Evolutionary conservation across 1,140 invertebrate species (phyloP), one percentile per base, ranked within the genome.

Genomic region (Drosophila ambigua): DNA sequence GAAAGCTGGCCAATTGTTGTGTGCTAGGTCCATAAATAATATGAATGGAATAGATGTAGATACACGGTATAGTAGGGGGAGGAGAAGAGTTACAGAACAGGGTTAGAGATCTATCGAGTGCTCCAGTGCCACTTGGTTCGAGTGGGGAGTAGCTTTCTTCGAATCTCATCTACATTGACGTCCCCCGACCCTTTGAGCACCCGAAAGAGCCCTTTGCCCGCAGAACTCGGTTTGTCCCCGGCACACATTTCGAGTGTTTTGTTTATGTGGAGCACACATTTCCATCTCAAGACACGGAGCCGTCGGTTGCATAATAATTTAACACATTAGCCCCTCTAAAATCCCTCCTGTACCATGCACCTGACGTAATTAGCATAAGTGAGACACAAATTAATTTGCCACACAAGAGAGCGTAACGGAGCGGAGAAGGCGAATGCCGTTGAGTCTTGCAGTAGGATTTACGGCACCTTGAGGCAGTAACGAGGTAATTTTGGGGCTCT

Each of bases 281-380:
- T 77, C 48, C 63, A 68, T 54, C 71, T 51, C 59, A 71, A 81
- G 60, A 63, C 63, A 53, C 72, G 65, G 54, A 58, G 71, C 71
- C 78, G 77, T 80, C 81, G 80, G 78, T 85, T 87, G 82, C 83
- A 85, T 85, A 85, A 85, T 88, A 85, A 87, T 85, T 85, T 87
- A 87, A 82, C 82, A 78, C 74, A 85, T 85, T 87, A 85, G 66
- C 62, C 62, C 53, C 51, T 45, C 59, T 7, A 8, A 23, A 26
- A 4, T 31, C 20, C 31, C 28, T 23, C 16, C 15, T 20, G 54
- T 57, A 28, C 20, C 59, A 23, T 66, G 49, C 73, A 73, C 53
- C 35, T 49, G 69, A 72, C 63, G 76, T 79, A 88, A 82, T 88
- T 82, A 82, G 75, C 83, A 87, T 67, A 82, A 87, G 78, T 77